A percentile compares a stretch with the other conserved stretches of the same genome.
Evolutionary conservation across 2,888 invertebrate species (phyloP).

Genomic region (Oxytorus armatus): DNA sequence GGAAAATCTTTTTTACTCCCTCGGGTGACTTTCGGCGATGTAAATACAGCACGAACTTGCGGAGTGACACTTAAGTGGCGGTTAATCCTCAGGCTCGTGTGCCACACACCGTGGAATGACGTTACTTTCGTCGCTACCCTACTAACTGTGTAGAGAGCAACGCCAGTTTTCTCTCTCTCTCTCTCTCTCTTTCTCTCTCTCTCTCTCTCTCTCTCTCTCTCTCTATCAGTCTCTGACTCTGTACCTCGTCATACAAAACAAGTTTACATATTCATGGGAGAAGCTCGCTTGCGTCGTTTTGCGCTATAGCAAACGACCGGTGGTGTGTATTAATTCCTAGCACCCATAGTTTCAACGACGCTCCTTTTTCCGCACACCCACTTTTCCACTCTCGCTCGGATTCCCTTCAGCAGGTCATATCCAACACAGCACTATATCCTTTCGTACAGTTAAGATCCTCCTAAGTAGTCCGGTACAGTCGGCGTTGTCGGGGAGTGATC

Average conservation of each 20-base stretch:
- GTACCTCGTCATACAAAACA: slow-evolving; percentile 76
- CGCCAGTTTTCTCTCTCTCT: slow-evolving; percentile 10
- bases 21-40: slow-evolving; percentile 3
- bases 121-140: slow-evolving; percentile 68
- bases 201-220: not conserved
- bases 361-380: slow-evolving; percentile 45
- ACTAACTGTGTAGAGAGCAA: slow-evolving; percentile 63
- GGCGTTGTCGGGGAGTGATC: no score
- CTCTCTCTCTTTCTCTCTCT: not conserved
- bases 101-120: slow-evolving; percentile 71
- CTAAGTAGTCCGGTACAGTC: not conserved
- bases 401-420: slow-evolving; percentile 27
- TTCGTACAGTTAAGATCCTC: slow-evolving; percentile 23
- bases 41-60: slow-evolving; percentile 35
- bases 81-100: slow-evolving; percentile 70
- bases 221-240: slow-evolving; percentile 6
- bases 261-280: slow-evolving; percentile 78
- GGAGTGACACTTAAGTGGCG: slow-evolving; percentile 59
- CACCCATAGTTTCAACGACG: slow-evolving; percentile 62
- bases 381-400: slow-evolving; percentile 53
- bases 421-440: slow-evolving; percentile 19
- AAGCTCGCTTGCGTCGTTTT: slow-evolving; percentile 55
- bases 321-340: slow-evolving; percentile 75
- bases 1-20: slow-evolving; percentile 33
- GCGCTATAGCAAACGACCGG: slow-evolving; percentile 59